These are phyloP conservation scores for Baryphthengus martii DNA, from an alignment of 2,113 vertebrate genomes.

Conservation along the genomic window DNA sequence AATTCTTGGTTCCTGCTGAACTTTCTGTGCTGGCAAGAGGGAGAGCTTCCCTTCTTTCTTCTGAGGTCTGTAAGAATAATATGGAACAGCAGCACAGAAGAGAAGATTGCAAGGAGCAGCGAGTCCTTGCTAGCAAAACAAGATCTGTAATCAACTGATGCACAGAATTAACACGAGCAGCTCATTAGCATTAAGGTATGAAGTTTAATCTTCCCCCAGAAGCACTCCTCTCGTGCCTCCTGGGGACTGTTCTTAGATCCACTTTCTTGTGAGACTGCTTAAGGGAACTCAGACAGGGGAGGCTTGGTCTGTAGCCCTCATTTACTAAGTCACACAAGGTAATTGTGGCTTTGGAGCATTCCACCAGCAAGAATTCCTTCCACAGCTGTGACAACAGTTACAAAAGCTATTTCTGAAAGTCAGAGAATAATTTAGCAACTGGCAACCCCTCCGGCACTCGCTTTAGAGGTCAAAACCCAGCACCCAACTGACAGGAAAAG, in stretches of 20 bases:
- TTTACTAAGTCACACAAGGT: not conserved
- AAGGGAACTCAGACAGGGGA: not conserved
- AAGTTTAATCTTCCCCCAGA: not conserved
- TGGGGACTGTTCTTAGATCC: not conserved
- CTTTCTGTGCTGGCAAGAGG: not conserved
- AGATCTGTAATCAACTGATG: not conserved
- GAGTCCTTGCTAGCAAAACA: not conserved
- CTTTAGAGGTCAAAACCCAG: not conserved
- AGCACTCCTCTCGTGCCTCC: not conserved
- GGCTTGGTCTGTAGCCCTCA: not conserved
- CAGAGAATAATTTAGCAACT: not conserved
- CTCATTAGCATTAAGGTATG: not conserved
- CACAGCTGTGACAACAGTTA: not conserved
- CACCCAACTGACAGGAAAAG: not conserved
- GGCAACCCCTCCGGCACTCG: not conserved
- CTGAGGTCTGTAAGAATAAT: not conserved
- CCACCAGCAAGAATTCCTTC: not conserved
- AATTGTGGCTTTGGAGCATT: not conserved
- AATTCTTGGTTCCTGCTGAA: conserved; percentile 18
- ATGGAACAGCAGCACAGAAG: not conserved
- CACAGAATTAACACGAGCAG: not conserved
- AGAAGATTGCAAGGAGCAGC: not conserved
- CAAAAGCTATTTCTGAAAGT: conserved; percentile 1
- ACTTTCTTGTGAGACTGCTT: not conserved
- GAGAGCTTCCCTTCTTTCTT: not conserved